phyloP scores from a whole-genome alignment of 1,140 invertebrate species.

The Colletes gigas region DNA sequence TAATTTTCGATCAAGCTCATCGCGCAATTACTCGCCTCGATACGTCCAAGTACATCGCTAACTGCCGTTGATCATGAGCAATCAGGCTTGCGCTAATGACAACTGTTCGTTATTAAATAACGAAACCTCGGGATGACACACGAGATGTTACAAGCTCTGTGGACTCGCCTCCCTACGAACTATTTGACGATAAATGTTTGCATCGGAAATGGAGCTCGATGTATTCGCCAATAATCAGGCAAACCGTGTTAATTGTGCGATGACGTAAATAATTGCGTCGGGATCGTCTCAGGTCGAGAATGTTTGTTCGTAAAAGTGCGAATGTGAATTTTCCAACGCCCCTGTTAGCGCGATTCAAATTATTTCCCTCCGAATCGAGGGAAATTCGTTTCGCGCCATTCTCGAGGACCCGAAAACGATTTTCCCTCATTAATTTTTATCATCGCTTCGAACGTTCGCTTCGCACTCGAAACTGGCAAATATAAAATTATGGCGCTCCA shows the following conservation, averaged over 20 bases:
- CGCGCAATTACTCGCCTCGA: conserved; percentile 18
- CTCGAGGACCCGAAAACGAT: too few species aligned
- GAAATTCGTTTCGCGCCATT: too few species aligned
- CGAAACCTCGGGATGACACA: neutral
- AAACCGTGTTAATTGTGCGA: conserved; percentile 31
- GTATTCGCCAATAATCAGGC: conserved; percentile 26
- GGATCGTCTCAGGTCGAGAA: neutral
- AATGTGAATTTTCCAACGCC: too few species aligned
- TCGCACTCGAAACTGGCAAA: too few species aligned
- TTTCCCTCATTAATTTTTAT: too few species aligned
- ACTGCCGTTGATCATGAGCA: conserved; percentile 40
- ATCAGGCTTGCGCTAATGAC: conserved; percentile 44
- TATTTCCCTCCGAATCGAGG: too few species aligned
- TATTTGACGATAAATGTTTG: conserved; percentile 48
- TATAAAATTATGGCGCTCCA: too few species aligned
- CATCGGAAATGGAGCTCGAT: conserved; percentile 31
- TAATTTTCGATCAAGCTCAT: neutral
- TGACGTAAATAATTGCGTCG: conserved; percentile 27
- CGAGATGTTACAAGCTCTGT: conserved; percentile 4
- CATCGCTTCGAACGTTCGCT: too few species aligned
- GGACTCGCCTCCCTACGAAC: conserved; percentile 24
- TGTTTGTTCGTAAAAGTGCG: neutral
- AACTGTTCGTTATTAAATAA: conserved; percentile 46
- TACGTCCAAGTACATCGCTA: conserved; percentile 14
- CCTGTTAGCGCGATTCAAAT: too few species aligned